phyloP scores from a whole-genome alignment of 64 coral and sea anemone genomes.

The Montipora capricornis region DNA sequence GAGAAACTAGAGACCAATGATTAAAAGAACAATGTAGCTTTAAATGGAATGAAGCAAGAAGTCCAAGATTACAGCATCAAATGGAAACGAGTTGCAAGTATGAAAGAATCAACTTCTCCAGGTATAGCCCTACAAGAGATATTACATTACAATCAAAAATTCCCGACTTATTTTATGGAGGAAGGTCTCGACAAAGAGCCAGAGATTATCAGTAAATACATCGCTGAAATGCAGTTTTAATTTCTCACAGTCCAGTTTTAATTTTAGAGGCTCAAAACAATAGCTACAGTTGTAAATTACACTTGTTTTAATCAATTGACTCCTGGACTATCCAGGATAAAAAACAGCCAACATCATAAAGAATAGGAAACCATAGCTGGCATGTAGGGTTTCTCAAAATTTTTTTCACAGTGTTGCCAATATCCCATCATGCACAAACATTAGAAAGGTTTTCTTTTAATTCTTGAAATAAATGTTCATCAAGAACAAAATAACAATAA shows the following conservation, averaged over 20 bases:
- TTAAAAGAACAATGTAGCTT: neutral
- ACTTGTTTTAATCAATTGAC: too few relatives aligned
- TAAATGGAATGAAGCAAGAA: conserved; percentile 37
- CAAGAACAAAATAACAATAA: too few relatives aligned
- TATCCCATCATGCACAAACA: too few relatives aligned
- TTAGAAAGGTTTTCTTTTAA: too few relatives aligned
- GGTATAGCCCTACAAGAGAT: conserved; percentile 30
- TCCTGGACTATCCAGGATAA: too few relatives aligned
- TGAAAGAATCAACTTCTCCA: conserved; percentile 68
- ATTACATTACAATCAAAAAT: conserved; percentile 52
- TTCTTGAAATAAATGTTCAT: too few relatives aligned
- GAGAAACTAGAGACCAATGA: neutral
- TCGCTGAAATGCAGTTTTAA: conserved; percentile 29
- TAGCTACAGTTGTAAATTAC: too few relatives aligned
- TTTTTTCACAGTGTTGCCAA: too few relatives aligned
- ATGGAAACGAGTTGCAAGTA: conserved; percentile 34
- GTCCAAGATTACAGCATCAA: conserved; percentile 52
- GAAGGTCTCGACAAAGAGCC: conserved; percentile 35
- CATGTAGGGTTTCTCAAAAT: too few relatives aligned
- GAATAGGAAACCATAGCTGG: too few relatives aligned
- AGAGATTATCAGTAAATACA: conserved; percentile 56
- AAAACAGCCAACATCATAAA: too few relatives aligned
- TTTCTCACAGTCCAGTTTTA: neutral
- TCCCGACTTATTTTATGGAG: conserved; percentile 49
- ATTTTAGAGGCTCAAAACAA: too few relatives aligned